Conservation (phyloP, 2,113 vertebrate genomes). For the Poeciliopsis turrubarensis region DNA sequence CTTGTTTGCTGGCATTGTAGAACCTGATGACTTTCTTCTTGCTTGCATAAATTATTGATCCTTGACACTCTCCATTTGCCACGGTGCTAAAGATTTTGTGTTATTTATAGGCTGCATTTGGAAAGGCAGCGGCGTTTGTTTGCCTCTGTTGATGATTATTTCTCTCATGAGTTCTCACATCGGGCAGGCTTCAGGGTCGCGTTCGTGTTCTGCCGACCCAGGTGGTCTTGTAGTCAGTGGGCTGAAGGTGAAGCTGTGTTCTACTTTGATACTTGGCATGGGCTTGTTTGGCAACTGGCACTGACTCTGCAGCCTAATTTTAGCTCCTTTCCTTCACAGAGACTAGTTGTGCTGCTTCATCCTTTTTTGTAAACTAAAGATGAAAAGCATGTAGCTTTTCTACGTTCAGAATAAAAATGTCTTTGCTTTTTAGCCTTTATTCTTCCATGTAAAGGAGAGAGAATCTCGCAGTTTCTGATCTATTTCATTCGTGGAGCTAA, state of each 20-base stretch:
- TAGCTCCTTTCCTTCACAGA: slow-evolving; percentile 9
- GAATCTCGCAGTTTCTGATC: not conserved
- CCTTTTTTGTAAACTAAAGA: not conserved
- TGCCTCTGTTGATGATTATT: slow-evolving; percentile 41
- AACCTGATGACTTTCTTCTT: slow-evolving; percentile 66
- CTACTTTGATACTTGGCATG: slow-evolving; percentile 52
- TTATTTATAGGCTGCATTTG: slow-evolving; percentile 66
- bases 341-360: not conserved
- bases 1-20: slow-evolving; percentile 55
- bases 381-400: not conserved
- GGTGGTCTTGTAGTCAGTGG: slow-evolving; percentile 38
- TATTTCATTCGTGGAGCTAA: not conserved
- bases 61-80: slow-evolving; percentile 40
- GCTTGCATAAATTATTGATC: slow-evolving; percentile 76
- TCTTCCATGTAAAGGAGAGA: not conserved
- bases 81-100: slow-evolving; percentile 40
- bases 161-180: slow-evolving; percentile 30
- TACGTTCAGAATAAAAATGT: not conserved
- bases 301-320: slow-evolving; percentile 28
- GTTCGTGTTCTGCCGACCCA: slow-evolving; percentile 47
- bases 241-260: slow-evolving; percentile 50
- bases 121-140: slow-evolving; percentile 41
- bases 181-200: slow-evolving; percentile 41
- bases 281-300: slow-evolving; percentile 34
- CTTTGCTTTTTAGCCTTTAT: not conserved